Conservation (phyloP, 2,113 vertebrate species). For the Pan paniscus region DNA sequence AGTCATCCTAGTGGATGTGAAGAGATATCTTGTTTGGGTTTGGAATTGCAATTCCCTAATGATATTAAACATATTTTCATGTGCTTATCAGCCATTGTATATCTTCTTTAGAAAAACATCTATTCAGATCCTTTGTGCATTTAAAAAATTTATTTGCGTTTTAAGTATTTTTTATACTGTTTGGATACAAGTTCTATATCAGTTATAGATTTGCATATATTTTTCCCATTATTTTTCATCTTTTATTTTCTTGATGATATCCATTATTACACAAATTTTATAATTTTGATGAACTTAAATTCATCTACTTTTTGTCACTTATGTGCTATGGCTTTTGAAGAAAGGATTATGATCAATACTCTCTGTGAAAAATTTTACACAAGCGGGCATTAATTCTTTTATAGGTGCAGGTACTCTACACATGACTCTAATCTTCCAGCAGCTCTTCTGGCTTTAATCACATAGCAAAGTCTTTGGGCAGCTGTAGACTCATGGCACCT, state of each 20-base stretch:
- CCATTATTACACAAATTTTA: not conserved
- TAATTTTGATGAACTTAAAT: not conserved
- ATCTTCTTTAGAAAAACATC: not conserved
- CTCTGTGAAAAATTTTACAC: not conserved
- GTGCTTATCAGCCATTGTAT: not conserved
- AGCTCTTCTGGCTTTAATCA: not conserved
- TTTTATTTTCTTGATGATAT: not conserved
- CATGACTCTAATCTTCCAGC: not conserved
- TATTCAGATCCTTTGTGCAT: not conserved
- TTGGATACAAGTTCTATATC: not conserved
- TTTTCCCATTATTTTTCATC: not conserved
- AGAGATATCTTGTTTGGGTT: not conserved
- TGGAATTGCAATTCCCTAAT: not conserved
- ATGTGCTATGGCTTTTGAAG: not conserved
- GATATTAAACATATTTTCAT: not conserved
- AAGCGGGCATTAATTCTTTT: not conserved
- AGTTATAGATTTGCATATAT: not conserved
- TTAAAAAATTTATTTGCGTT: not conserved
- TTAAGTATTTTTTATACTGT: not conserved
- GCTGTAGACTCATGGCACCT: conserved; percentile 9
- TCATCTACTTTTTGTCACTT: not conserved
- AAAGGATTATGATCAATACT: not conserved
- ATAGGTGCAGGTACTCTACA: not conserved
- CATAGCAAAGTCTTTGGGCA: not conserved
- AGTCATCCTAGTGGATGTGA: not conserved